Base-by-base conservation (phyloP, 2,113 vertebrate species). In the Megaceryle torquata region DNA sequence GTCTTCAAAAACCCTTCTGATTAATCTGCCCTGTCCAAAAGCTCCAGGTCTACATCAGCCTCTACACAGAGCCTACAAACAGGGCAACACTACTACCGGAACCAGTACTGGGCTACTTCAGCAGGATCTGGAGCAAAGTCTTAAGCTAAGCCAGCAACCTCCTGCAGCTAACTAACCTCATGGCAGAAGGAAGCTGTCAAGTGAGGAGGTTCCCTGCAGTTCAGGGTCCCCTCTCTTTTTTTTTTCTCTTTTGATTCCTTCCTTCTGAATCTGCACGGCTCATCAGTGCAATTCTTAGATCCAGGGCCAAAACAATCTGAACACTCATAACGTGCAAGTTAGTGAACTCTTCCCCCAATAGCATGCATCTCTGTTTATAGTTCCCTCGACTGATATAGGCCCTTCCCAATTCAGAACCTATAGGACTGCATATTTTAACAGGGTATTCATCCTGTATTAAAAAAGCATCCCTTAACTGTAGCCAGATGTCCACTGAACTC, bases 401-500 rank as follows among this genome's bases (percentile, higher is more conserved):
- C 75, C 87, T 82, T 96, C 86, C 80, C 93, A 95, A 37, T 70
- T 91, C 39, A 61, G 86, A 96, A 89, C 79, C 71, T 94, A 85
- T n/a, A 77, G 92, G 78, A 83, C 86, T 48, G 63, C 61, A 74
- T 95, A 88, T 95, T 97, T 95, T 67, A 97, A 94, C 37, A 63
- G 25, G 56, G 69, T 95, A 83, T 96, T 96, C 75, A 83, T 92
- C 86, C 83, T 65, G 37, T 90, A 86, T 78, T 91, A 78, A 81
- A 89, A 94, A 86, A 82, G 48, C 64, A 80, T 48, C 39, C 75
- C 85, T 94, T 96, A 97, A 97, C 95, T 89, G 57, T 78, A 97
- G 95, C 95, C 97, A 98, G 92, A 97, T 97, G 96, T 94, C 95
- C 75, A 43, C 39, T 53, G 44, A 94, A 86, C 86, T 78, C 86